Conservation (phyloP, 2,888 invertebrate species). For the Clanis bilineata region DNA sequence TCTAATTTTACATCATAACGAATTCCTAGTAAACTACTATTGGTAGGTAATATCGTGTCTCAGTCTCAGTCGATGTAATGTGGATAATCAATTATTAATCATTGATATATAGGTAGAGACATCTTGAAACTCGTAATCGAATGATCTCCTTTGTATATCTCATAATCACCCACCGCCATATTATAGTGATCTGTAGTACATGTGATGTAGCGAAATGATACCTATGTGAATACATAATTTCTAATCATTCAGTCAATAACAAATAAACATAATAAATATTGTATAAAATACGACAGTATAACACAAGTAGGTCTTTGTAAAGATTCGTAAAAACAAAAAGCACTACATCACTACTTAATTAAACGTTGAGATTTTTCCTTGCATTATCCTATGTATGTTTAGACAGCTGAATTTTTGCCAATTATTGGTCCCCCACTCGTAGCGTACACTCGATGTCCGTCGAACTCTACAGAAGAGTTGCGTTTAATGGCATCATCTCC, state of each 20-base stretch:
- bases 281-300: background rate
- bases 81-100: too few species aligned
- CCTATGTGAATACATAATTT: background rate
- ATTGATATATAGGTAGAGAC: too few species aligned
- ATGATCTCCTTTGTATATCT: too few species aligned
- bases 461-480: slow-evolving; percentile 91
- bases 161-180: too few species aligned
- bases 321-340: background rate
- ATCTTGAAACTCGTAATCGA: too few species aligned
- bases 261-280: background rate
- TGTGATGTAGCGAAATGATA: background rate
- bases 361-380: slow-evolving; percentile 20
- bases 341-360: slow-evolving; percentile 14
- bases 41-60: too few species aligned
- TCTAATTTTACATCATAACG: too few species aligned
- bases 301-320: background rate
- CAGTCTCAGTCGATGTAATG: too few species aligned
- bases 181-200: background rate
- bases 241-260: background rate
- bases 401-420: slow-evolving; percentile 95
- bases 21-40: too few species aligned
- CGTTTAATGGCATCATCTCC: slow-evolving; percentile 86
- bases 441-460: slow-evolving; percentile 90
- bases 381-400: slow-evolving; percentile 35
- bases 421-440: slow-evolving; percentile 92